These are phyloP conservation scores for Rhabdomys pumilio DNA, from an alignment of 2,797 vertebrate genomes.

Conservation along the genomic window DNA sequence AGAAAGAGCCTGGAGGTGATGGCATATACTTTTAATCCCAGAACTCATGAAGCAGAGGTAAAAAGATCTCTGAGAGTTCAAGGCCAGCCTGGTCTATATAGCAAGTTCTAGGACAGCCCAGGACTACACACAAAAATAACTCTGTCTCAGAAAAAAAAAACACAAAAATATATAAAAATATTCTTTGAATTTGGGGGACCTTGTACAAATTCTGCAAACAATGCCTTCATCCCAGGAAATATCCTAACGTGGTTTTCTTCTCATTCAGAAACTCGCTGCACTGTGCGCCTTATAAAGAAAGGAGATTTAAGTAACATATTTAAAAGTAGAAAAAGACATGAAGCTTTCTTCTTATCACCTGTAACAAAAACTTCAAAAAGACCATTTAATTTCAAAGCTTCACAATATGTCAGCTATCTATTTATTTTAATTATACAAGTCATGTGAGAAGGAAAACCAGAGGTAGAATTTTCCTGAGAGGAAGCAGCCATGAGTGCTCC, in stretches of 20 bases:
- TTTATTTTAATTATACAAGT: slow-evolving; percentile 81
- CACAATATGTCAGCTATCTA: slow-evolving; percentile 75
- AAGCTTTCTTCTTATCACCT: slow-evolving; percentile 66
- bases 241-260: slow-evolving; percentile 56
- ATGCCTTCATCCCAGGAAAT: not conserved
- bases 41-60: not conserved
- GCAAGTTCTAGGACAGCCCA: not conserved
- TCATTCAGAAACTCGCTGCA: not conserved
- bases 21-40: not conserved
- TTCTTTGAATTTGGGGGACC: slow-evolving; percentile 34
- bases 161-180: not conserved
- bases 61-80: not conserved
- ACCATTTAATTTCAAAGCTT: slow-evolving; percentile 71
- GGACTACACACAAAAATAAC: not conserved
- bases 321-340: slow-evolving; percentile 64
- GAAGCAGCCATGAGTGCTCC: slow-evolving; percentile 8
- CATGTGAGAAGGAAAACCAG: slow-evolving; percentile 78
- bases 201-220: slow-evolving; percentile 35
- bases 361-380: slow-evolving; percentile 80
- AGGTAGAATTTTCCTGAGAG: slow-evolving; percentile 78
- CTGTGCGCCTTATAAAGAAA: not conserved
- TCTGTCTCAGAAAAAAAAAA: not conserved
- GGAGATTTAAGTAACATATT: slow-evolving; percentile 69
- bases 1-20: not conserved
- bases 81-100: not conserved